These are phyloP conservation scores for Platysternon megacephalum DNA, from an alignment of 2,113 vertebrate species.

Conservation along the genomic window DNA sequence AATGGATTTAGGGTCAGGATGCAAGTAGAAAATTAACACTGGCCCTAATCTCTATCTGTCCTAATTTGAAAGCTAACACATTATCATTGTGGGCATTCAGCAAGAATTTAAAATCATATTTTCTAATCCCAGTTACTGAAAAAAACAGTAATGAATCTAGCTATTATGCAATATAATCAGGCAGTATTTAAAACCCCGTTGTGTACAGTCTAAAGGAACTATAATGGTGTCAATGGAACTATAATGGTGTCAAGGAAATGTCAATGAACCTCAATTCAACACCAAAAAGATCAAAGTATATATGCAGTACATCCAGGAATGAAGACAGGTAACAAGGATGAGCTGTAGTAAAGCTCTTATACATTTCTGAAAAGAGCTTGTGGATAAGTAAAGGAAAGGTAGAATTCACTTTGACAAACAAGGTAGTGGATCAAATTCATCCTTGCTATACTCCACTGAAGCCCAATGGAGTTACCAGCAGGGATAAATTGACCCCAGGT, in stretches of 20 bases:
- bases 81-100: not conserved
- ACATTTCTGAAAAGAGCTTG: not conserved
- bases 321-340: conserved; percentile 4
- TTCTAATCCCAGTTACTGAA: not conserved
- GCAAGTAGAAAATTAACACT: not conserved
- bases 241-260: not conserved
- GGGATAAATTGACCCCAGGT: not conserved
- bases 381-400: not conserved
- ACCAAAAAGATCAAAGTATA: not conserved
- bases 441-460: not conserved
- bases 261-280: not conserved
- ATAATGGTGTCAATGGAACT: not conserved
- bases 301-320: not conserved
- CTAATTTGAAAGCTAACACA: not conserved
- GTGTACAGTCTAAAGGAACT: not conserved
- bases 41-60: not conserved
- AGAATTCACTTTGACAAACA: not conserved
- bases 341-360: not conserved
- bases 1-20: not conserved
- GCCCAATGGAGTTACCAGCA: not conserved
- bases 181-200: not conserved
- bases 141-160: not conserved
- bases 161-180: not conserved
- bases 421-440: not conserved
- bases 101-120: not conserved